Base-by-base conservation (phyloP, 2,888 invertebrate species). In the Pharmacophagus antenor region DNA sequence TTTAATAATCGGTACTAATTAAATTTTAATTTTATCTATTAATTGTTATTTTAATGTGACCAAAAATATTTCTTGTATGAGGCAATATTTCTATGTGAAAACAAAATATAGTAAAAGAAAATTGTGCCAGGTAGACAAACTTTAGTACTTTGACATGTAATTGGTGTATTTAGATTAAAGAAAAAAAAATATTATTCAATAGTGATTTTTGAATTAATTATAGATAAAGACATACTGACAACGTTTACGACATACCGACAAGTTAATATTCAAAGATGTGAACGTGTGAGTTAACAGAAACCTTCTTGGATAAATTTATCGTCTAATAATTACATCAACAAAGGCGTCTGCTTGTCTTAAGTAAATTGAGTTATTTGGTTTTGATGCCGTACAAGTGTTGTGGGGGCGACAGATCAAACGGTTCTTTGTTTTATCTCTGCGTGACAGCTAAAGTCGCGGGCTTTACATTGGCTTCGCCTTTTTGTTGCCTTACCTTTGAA, bases 381-480 rank as follows among this genome's bases (percentile, higher is more conserved):
- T 63, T 75, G 58, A 64, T 75, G 80, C 59, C 62, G 74, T 73
- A 74, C 84, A 60, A 60, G 60, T 60, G 55, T 25, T 17, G 25
- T 17, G 21, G 58, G n/a, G 58, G 75, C 67, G 76, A 67, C 67
- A 72, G 81, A 85, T 86, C 85, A 86, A 86, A 85, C 75, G 77
- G 23, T 57, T 68, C 70, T 74, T 86, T 86, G 85, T 85, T 85
- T 86, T 85, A 85, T 85, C 82, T 82, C 65, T 64, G 64, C 54
- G 65, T 70, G 71, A 70, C 67, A 65, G 58, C 55, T 31, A 41
- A 58, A 49, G 49, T 54, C 54, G 51, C 58, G 62, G 60, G 57
- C 49, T 53, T 61, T 64, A 58, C 4, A 18, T 49, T 50, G 69
- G 70, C 63, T 70, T 70, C 70, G 10, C 53, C 49, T 62, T 65